Conservation (phyloP, 2,797 vertebrate species). For the Mus spretus region DNA sequence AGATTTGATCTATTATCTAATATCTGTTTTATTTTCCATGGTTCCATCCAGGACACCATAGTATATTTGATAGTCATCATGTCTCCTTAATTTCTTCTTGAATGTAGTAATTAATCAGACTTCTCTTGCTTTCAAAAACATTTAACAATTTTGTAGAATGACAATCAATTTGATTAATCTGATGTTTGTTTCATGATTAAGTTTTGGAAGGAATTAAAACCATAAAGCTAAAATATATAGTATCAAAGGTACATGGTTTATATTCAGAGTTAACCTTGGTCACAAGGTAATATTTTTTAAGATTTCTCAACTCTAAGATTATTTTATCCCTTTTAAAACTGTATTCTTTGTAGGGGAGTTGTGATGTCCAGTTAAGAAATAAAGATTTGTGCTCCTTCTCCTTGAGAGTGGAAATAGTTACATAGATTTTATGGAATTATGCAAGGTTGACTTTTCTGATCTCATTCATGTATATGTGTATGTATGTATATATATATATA, state of each 20-base stretch:
- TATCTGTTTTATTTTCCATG: conserved; percentile 38
- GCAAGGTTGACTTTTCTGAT: neutral
- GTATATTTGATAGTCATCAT: neutral
- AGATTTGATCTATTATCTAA: conserved; percentile 50
- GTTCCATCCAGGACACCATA: neutral
- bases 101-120: conserved; percentile 18
- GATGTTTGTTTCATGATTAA: conserved; percentile 42
- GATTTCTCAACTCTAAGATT: conserved; percentile 37
- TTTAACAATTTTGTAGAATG: conserved; percentile 51
- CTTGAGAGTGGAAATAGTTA: neutral
- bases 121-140: conserved; percentile 26
- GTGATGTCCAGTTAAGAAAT: conserved; percentile 28
- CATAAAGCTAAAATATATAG: conserved; percentile 46
- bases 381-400: conserved; percentile 12
- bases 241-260: conserved; percentile 36
- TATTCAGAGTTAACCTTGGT: conserved; percentile 48
- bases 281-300: neutral
- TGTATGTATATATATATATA: neutral
- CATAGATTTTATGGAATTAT: conserved; percentile 41
- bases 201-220: conserved; percentile 11
- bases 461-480: too few species aligned
- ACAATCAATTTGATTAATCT: neutral
- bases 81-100: conserved; percentile 9
- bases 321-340: neutral
- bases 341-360: conserved; percentile 7